Evolutionary conservation across 2,113 vertebrate genomes (phyloP).

Genomic region (Strix aluco): DNA sequence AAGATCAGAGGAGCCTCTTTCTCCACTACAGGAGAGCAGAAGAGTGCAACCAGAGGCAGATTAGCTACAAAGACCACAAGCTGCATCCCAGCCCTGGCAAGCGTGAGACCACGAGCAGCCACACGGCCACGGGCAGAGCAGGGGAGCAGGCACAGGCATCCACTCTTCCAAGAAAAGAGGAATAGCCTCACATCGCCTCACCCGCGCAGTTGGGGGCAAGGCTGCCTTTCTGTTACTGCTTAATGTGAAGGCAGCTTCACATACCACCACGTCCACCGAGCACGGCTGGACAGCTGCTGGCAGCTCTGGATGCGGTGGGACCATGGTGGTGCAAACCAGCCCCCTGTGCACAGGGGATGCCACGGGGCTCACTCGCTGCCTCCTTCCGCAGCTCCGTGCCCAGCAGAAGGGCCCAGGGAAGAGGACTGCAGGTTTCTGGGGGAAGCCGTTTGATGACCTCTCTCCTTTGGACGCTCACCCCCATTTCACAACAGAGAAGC

Average conservation of each 20-base stretch:
- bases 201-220: not conserved
- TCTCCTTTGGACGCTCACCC: not conserved
- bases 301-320: not conserved
- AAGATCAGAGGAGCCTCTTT: not conserved
- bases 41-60: not conserved
- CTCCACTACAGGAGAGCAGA: not conserved
- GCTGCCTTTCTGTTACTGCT: not conserved
- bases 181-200: not conserved
- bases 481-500: rapidly evolving
- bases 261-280: not conserved
- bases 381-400: rapidly evolving
- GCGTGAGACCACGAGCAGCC: not conserved
- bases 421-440: rapidly evolving
- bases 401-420: not conserved
- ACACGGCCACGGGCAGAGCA: rapidly evolving
- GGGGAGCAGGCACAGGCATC: not conserved
- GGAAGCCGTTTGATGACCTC: not conserved
- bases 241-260: not conserved
- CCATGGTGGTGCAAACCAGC: rapidly evolving
- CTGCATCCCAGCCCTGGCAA: not conserved
- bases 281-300: not conserved
- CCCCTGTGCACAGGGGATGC: too few species aligned
- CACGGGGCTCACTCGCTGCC: rapidly evolving
- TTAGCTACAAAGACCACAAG: not conserved
- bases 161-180: not conserved